Percentiles rank a stretch among this genome's conserved stretches.
Evolutionary conservation across 2,888 invertebrate species (phyloP).

Genomic region (Brachyopa scutellaris): DNA sequence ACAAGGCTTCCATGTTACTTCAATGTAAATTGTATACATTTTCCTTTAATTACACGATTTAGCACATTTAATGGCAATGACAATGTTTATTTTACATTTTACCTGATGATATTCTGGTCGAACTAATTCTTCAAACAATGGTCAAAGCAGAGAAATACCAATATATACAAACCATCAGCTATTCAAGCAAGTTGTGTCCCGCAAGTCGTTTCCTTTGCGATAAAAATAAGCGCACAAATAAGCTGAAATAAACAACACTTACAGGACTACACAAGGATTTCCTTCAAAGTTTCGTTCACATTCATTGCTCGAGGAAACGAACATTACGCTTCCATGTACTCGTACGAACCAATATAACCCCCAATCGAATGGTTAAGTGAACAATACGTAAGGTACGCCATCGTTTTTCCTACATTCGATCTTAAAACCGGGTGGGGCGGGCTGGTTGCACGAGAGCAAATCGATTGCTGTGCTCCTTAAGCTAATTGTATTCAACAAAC

Average conservation of each 20-base stretch:
- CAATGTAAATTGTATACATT: background rate
- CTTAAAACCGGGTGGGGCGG: background rate
- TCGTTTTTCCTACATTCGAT: constrained; percentile 28
- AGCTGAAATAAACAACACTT: constrained; percentile 68
- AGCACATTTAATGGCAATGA: constrained; percentile 46
- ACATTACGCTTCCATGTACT: constrained; percentile 51
- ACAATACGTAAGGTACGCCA: constrained; percentile 67
- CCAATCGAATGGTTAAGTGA: constrained; percentile 60
- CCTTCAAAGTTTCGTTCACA: constrained; percentile 31
- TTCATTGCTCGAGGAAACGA: constrained; percentile 42
- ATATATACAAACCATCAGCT: constrained; percentile 9
- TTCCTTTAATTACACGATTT: constrained; percentile 34
- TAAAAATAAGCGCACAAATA: constrained; percentile 69
- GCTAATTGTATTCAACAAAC: constrained; percentile 71
- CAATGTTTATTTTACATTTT: constrained; percentile 60
- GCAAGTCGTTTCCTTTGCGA: constrained; percentile 41
- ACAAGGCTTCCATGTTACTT: background rate
- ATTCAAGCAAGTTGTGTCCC: background rate
- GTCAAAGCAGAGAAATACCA: constrained; percentile 19
- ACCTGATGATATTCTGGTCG: background rate
- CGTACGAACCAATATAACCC: no score
- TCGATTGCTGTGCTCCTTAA: constrained; percentile 54
- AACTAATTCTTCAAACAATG: constrained; percentile 39
- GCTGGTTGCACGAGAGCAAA: constrained; percentile 1
- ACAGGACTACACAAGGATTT: constrained; percentile 45